phyloP scores from a whole-genome alignment of 30 jellyfish, hydroid and myxozoan genomes.

The Mastigias papua region DNA sequence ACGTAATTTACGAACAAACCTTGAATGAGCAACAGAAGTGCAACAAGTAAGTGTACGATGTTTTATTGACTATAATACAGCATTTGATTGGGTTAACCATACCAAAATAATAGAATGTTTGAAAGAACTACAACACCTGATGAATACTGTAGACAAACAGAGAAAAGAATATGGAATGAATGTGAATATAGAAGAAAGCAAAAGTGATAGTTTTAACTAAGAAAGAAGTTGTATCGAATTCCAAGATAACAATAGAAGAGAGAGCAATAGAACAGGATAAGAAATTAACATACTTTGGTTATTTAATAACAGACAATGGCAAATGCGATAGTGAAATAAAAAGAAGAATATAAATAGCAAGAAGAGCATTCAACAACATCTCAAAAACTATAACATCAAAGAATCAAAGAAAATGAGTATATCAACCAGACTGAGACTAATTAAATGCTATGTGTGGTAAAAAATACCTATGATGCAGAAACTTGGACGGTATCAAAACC shows the following conservation, averaged over 20 bases:
- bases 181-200: background rate
- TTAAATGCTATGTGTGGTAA: background rate
- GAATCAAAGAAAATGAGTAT: background rate
- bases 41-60: background rate
- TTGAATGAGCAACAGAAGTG: background rate
- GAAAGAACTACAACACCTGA: background rate
- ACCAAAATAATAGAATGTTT: background rate
- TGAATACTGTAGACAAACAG: background rate
- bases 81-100: background rate
- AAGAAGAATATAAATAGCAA: background rate
- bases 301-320: slow-evolving; percentile 1
- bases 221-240: background rate
- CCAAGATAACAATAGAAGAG: background rate
- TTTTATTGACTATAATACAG: background rate
- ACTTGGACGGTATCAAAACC: background rate
- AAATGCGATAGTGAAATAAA: slow-evolving; percentile 2
- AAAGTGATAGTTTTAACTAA: background rate
- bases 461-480: background rate
- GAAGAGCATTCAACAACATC: background rate
- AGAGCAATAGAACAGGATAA: background rate
- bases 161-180: background rate
- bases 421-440: background rate
- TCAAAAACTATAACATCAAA: background rate
- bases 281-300: background rate
- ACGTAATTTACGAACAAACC: background rate